Evolutionary conservation across 2,888 invertebrate genomes (phyloP), one percentile per base, ranked within the genome.

Genomic region (Cerastoderma edule): DNA sequence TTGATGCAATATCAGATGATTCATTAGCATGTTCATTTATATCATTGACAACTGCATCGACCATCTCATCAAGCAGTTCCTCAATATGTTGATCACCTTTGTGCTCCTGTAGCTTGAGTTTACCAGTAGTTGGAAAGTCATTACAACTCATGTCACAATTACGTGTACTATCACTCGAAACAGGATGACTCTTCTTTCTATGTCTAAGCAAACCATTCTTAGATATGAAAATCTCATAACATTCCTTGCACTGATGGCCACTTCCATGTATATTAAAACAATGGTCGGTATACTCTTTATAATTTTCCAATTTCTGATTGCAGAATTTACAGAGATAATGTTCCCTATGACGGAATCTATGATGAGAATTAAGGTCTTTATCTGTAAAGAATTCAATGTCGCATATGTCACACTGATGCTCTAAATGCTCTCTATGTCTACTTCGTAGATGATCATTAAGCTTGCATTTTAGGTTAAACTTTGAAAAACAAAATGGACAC

Each of bases 21-120:
- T 56, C 66, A 10, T 54, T 35, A 35, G 63, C 72, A 65, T 76
- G 75, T 19, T 67, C 67, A 44, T n/a, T n/a, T n/a, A n/a, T n/a
- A n/a, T n/a, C n/a, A n/a, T n/a, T n/a, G n/a, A n/a, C n/a, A n/a
- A n/a, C n/a, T n/a, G n/a, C n/a, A n/a, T n/a, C n/a, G n/a, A n/a
- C n/a, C n/a, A n/a, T n/a, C n/a, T n/a, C n/a, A 5, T 53, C 53
- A 24, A 27, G 28, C 10, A 27, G n/a, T 30, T 56, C 66, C 8
- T 54, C 48, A 35, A 56, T 68, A 65, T 76, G 75, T 19, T 67
- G 63, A 44, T 63, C 30, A 32, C 33, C n/a, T n/a, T n/a, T n/a
- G n/a, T n/a, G 53, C 64, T 72, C 64, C 28, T 76, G 75, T 13
- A 67, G 35, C 33, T 66, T 67, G 16, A 76, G 32, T 0, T 67